These are phyloP conservation scores for Chrysopilus asiliformis DNA, from an alignment of 2,888 invertebrate genomes.

Conservation along the genomic window DNA sequence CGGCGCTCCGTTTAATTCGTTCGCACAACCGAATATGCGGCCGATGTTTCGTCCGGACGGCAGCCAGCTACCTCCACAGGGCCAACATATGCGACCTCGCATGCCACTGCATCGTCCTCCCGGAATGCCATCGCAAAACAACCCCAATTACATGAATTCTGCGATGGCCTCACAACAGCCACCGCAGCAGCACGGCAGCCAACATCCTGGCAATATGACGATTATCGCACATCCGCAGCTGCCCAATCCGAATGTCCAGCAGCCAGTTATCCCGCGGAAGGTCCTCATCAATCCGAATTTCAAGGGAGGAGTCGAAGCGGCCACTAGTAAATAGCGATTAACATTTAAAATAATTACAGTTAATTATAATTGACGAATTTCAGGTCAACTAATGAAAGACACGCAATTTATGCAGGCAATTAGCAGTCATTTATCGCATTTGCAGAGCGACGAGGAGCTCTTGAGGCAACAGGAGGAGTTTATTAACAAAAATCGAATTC, in stretches of 20 bases:
- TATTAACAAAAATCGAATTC: constrained; percentile 34
- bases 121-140: constrained; percentile 40
- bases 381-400: constrained; percentile 33
- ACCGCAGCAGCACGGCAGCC: constrained; percentile 15
- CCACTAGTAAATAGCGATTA: constrained; percentile 22
- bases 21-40: constrained; percentile 11
- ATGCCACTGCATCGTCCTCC: constrained; percentile 27
- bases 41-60: constrained; percentile 21
- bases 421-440: constrained; percentile 22
- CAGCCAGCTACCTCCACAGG: constrained; percentile 1
- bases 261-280: constrained; percentile 22
- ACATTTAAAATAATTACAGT: background rate
- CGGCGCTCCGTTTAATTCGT: constrained; percentile 9
- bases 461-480: constrained; percentile 36
- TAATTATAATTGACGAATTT: no score
- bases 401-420: constrained; percentile 34
- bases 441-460: constrained; percentile 32
- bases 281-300: constrained; percentile 36
- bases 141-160: constrained; percentile 19
- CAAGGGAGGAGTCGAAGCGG: constrained; percentile 36
- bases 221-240: no score
- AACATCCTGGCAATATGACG: no score
- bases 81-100: constrained; percentile 16
- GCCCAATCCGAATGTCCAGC: constrained; percentile 7
- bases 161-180: no score